These are phyloP conservation scores for Hoplostethus atlanticus DNA, from an alignment of 2,797 vertebrate genomes.

Conservation along the genomic window DNA sequence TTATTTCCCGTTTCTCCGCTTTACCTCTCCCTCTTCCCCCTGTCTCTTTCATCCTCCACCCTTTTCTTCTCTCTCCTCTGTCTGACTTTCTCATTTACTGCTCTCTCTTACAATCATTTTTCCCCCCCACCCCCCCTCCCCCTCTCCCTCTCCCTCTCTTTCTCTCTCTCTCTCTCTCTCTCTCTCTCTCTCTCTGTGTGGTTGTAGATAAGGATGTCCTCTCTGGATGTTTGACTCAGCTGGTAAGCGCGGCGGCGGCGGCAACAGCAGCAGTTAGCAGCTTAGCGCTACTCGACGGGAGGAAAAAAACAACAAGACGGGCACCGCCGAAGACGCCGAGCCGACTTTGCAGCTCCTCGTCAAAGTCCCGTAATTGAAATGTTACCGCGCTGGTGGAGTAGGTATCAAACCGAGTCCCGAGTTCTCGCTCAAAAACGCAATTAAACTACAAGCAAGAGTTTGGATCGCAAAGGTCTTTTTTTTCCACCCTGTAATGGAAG, in stretches of 20 bases:
- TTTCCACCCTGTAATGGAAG: background rate
- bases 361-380: slow-evolving; percentile 42
- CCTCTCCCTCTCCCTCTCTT: background rate
- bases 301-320: slow-evolving; percentile 34
- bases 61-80: slow-evolving; percentile 12
- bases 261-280: slow-evolving; percentile 37
- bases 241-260: slow-evolving; percentile 46
- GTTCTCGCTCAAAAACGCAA: background rate
- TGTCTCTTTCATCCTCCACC: slow-evolving; percentile 25
- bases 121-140: background rate
- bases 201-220: slow-evolving; percentile 61
- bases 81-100: slow-evolving; percentile 38
- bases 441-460: slow-evolving; percentile 1
- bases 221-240: slow-evolving; percentile 59
- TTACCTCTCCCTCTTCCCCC: background rate
- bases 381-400: slow-evolving; percentile 9
- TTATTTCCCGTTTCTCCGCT: background rate
- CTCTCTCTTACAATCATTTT: slow-evolving; percentile 11
- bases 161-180: background rate
- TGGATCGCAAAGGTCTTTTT: background rate
- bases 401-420: slow-evolving; percentile 9
- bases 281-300: slow-evolving; percentile 50
- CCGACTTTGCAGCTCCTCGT: slow-evolving; percentile 37
- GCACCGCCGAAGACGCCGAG: slow-evolving; percentile 48
- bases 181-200: slow-evolving; percentile 43